Conservation (phyloP, 2,113 vertebrate genomes). For the Marcusenius ussheri region DNA sequence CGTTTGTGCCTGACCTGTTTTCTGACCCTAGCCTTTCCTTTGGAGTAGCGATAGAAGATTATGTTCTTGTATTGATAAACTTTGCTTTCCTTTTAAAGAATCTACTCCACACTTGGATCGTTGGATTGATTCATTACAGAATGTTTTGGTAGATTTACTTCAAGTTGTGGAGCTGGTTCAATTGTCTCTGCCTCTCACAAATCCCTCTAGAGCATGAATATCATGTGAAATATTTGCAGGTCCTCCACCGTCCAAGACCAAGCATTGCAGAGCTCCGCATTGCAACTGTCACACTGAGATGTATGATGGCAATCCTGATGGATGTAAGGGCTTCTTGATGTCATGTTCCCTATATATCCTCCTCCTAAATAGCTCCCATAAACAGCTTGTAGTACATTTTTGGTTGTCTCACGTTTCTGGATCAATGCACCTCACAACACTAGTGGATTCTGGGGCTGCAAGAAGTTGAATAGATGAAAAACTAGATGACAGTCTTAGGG, state of each 20-base stretch:
- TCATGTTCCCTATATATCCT: background rate
- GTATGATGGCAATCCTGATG: background rate
- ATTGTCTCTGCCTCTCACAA: background rate
- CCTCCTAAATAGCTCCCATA: background rate
- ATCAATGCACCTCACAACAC: background rate
- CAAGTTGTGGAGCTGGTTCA: background rate
- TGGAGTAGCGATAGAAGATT: background rate
- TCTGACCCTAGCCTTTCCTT: background rate
- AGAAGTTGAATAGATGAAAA: background rate
- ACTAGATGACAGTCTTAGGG: background rate
- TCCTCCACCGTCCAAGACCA: background rate
- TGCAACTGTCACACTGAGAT: background rate
- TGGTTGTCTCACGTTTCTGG: background rate
- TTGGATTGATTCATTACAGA: background rate
- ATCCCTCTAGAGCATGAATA: background rate
- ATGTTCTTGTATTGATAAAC: background rate
- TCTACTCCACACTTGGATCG: background rate
- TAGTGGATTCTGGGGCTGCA: background rate
- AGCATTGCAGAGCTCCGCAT: background rate
- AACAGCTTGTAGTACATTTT: background rate
- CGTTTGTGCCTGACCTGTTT: background rate
- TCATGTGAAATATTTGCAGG: background rate
- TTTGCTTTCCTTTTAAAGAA: background rate
- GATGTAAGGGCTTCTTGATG: background rate
- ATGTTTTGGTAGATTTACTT: background rate